Evolutionary conservation across 2,113 vertebrate genomes (phyloP).

Genomic region (Odontesthes bonariensis): DNA sequence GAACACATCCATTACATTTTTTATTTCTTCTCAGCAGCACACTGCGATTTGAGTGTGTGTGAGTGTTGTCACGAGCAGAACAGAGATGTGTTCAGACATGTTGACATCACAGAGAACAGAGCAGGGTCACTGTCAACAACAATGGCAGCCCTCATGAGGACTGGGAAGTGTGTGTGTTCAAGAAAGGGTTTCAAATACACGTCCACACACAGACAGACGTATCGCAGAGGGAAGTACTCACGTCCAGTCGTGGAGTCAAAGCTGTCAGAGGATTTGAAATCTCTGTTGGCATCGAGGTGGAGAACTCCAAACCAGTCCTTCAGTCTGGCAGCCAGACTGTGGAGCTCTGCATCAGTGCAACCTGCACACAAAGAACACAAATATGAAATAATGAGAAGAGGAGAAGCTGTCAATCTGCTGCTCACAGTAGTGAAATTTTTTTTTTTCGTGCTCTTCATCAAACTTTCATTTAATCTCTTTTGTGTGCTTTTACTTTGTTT

Average conservation of each 20-base stretch:
- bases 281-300: conserved; percentile 92
- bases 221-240: conserved; percentile 77
- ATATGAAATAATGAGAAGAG: conserved; percentile 44
- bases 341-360: conserved; percentile 91
- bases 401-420: conserved; percentile 32
- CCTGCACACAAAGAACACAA: conserved; percentile 77
- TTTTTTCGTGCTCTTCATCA: conserved; percentile 45
- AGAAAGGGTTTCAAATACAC: conserved; percentile 5
- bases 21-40: background rate
- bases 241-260: conserved; percentile 87
- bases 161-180: conserved; percentile 32
- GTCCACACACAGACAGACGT: conserved; percentile 19
- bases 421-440: conserved; percentile 37
- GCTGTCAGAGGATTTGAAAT: conserved; percentile 89
- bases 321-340: conserved; percentile 90
- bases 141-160: conserved; percentile 24
- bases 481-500: conserved; percentile 29
- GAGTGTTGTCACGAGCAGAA: conserved; percentile 2
- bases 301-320: conserved; percentile 97
- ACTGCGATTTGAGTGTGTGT: conserved; percentile 14
- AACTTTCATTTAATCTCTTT: conserved; percentile 45
- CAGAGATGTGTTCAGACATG: conserved; percentile 47
- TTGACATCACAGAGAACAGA: conserved; percentile 60
- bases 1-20: background rate
- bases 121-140: conserved; percentile 60